Conservation (phyloP, 2,888 invertebrate genomes). For the Synanthedon myopaeformis region DNA sequence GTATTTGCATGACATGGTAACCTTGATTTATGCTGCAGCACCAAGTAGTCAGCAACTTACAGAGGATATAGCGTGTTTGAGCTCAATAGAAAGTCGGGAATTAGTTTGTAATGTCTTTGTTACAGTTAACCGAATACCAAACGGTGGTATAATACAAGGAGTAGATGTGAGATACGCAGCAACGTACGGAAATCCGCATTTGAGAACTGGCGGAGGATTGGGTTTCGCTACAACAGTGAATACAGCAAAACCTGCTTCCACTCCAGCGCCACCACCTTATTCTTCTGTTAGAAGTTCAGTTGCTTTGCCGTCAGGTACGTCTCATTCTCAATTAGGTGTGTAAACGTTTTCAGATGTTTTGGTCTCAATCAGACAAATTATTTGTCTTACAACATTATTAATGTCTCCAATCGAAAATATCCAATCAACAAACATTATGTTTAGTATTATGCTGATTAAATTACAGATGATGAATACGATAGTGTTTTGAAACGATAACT, state of each 20-base stretch:
- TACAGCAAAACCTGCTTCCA: conserved; percentile 82
- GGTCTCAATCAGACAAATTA: too few relatives aligned
- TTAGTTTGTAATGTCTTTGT: conserved; percentile 1
- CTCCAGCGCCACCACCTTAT: conserved; percentile 85
- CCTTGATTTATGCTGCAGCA: too few relatives aligned
- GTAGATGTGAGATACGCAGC: conserved; percentile 91
- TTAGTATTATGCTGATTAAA: too few relatives aligned
- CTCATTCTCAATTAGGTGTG: too few relatives aligned
- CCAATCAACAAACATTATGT: too few relatives aligned
- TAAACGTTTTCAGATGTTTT: too few relatives aligned
- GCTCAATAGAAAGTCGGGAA: neutral
- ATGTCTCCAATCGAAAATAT: too few relatives aligned
- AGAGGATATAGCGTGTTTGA: neutral
- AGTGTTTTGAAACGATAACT: too few relatives aligned
- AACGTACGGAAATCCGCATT: conserved; percentile 90
- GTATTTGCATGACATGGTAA: too few relatives aligned
- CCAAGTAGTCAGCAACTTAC: neutral
- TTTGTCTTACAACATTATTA: too few relatives aligned
- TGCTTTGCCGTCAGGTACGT: conserved; percentile 49
- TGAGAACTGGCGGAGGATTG: conserved; percentile 75
- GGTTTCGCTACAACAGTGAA: conserved; percentile 60
- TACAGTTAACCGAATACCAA: conserved; percentile 39
- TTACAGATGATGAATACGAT: too few relatives aligned
- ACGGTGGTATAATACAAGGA: conserved; percentile 55
- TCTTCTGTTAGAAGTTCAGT: conserved; percentile 64